These are phyloP conservation scores for Keiferia lycopersicella DNA, from an alignment of 2,888 invertebrate genomes.

Conservation along the genomic window DNA sequence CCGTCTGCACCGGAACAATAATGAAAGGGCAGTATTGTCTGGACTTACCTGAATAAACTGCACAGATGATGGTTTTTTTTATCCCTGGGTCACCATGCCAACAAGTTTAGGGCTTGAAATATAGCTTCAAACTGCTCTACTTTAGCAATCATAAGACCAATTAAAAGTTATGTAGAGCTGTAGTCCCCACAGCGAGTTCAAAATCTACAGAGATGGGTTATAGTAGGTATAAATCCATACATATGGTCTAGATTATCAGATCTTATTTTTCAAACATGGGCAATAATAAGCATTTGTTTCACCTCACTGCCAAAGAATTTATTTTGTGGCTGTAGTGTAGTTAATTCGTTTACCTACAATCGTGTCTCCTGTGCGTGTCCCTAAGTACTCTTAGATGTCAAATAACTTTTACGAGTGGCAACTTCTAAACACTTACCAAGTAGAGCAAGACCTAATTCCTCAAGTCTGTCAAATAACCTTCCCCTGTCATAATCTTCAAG, in stretches of 20 bases:
- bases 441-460: neutral
- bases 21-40: constrained; percentile 67
- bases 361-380: too few species aligned
- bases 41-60: constrained; percentile 48
- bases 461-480: neutral
- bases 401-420: too few species aligned
- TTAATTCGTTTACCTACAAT: neutral
- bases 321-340: too few species aligned
- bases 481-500: constrained; percentile 23
- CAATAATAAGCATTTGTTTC: too few species aligned
- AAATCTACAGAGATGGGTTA: too few species aligned
- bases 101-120: constrained; percentile 13
- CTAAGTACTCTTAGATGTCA: too few species aligned
- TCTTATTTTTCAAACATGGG: too few species aligned
- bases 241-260: too few species aligned
- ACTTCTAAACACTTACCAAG: neutral
- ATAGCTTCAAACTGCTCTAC: neutral
- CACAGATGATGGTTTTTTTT: constrained; percentile 41
- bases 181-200: neutral
- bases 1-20: constrained; percentile 66
- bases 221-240: too few species aligned
- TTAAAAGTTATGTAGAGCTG: neutral
- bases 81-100: constrained; percentile 38
- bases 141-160: neutral
- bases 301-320: too few species aligned